Percentiles rank a stretch among this genome's conserved stretches.
Conservation (phyloP, 2,797 vertebrate species). For the Falco peregrinus region DNA sequence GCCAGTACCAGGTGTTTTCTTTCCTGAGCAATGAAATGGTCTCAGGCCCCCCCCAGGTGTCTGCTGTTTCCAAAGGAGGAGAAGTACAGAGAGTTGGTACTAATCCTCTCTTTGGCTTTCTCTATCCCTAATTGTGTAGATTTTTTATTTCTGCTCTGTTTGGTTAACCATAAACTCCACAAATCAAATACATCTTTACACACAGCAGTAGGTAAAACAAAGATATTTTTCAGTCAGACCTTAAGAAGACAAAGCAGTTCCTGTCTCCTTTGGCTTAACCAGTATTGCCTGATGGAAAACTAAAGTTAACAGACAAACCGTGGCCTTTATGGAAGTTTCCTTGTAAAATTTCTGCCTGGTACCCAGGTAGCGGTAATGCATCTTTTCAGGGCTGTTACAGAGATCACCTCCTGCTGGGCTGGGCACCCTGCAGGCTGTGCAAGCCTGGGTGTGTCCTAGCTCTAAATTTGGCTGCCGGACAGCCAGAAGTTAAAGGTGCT, state of each 20-base stretch:
- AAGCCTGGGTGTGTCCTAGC: background rate
- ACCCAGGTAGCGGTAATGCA: background rate
- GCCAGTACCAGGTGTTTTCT: background rate
- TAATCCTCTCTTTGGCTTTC: background rate
- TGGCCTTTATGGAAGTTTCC: background rate
- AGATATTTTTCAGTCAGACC: background rate
- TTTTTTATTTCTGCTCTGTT: background rate
- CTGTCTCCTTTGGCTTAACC: background rate
- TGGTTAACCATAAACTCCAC: background rate
- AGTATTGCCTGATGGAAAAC: background rate
- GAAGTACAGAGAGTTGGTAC: too few species aligned
- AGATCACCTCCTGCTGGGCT: background rate
- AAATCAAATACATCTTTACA: background rate
- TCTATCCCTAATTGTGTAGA: background rate
- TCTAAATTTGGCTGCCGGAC: background rate
- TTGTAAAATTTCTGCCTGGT: background rate
- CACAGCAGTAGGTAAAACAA: background rate
- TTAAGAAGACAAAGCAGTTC: background rate
- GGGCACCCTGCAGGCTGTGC: background rate
- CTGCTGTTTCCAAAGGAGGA: background rate
- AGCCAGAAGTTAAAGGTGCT: background rate
- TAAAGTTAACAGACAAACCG: background rate
- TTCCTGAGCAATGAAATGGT: background rate
- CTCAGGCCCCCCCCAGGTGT: background rate
- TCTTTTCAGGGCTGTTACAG: background rate